phyloP scores from a whole-genome alignment of 2,888 invertebrate species.

The Cheilosia soror region DNA sequence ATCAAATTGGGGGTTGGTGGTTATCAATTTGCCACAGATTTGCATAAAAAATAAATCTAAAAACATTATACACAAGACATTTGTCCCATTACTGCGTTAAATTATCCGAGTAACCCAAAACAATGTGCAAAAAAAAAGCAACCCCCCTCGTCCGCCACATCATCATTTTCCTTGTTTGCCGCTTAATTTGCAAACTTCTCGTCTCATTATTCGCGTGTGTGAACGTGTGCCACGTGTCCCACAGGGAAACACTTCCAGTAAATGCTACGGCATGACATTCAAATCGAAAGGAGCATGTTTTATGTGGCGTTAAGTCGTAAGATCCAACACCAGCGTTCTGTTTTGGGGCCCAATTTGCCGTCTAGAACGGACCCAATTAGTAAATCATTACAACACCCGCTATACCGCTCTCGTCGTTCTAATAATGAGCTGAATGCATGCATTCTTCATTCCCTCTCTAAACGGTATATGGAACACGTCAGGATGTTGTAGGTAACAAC shows the following conservation, averaged over 20 bases:
- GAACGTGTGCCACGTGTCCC: constrained; percentile 46
- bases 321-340: neutral
- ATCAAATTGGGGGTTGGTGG: constrained; percentile 69
- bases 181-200: constrained; percentile 49
- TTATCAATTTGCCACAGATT: constrained; percentile 23
- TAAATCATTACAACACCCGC: constrained; percentile 47
- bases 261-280: constrained; percentile 58
- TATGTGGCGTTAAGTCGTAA: constrained; percentile 56
- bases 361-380: constrained; percentile 54
- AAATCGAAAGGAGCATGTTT: constrained; percentile 49
- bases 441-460: constrained; percentile 21
- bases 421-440: constrained; percentile 28
- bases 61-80: constrained; percentile 40
- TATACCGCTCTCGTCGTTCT: constrained; percentile 4
- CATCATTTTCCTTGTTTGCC: constrained; percentile 26
- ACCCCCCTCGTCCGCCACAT: neutral
- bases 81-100: constrained; percentile 72
- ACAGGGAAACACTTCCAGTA: constrained; percentile 29
- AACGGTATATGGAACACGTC: constrained; percentile 38
- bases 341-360: constrained; percentile 25
- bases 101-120: constrained; percentile 64
- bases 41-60: constrained; percentile 11
- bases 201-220: constrained; percentile 51
- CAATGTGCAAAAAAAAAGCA: neutral
- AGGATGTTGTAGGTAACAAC: constrained; percentile 43